Evolutionary conservation across 2,888 invertebrate genomes (phyloP).

Genomic region (Ectemnius cavifrons): DNA sequence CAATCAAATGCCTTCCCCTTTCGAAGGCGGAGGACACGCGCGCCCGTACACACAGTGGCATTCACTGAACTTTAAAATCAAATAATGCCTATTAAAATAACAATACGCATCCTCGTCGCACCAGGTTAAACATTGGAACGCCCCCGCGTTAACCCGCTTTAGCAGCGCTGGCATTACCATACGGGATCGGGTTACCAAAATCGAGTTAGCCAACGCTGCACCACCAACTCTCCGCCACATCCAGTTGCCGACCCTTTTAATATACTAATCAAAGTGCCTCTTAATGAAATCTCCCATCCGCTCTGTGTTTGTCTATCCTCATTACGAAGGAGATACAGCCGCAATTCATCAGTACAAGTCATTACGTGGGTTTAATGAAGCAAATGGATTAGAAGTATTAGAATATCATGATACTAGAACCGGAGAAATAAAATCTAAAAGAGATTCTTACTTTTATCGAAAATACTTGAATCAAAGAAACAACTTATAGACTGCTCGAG

Average conservation of each 20-base stretch:
- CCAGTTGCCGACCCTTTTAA: slow-evolving; percentile 51
- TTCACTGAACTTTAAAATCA: slow-evolving; percentile 78
- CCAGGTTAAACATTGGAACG: slow-evolving; percentile 76
- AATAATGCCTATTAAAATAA: slow-evolving; percentile 78
- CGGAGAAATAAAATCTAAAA: too few relatives aligned
- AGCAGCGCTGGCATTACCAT: slow-evolving; percentile 71
- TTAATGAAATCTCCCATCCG: slow-evolving; percentile 49
- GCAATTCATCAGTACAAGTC: too few relatives aligned
- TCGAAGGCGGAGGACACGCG: slow-evolving; percentile 64
- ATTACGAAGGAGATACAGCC: background rate
- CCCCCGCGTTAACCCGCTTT: slow-evolving; percentile 64
- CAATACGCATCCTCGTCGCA: slow-evolving; percentile 72
- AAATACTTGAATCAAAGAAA: too few relatives aligned
- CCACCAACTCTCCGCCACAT: slow-evolving; percentile 41
- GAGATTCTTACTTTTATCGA: too few relatives aligned
- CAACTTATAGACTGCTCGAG: too few relatives aligned
- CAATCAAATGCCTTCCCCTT: slow-evolving; percentile 74
- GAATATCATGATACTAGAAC: too few relatives aligned
- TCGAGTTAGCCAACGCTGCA: slow-evolving; percentile 67
- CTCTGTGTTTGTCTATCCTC: slow-evolving; percentile 24
- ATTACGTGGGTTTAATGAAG: too few relatives aligned
- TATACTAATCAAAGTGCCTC: slow-evolving; percentile 52
- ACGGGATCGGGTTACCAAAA: slow-evolving; percentile 77
- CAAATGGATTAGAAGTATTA: too few relatives aligned
- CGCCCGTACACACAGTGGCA: slow-evolving; percentile 52